Base-by-base conservation (phyloP, 64 coral and sea anemone genomes). In the Actinia equina region DNA sequence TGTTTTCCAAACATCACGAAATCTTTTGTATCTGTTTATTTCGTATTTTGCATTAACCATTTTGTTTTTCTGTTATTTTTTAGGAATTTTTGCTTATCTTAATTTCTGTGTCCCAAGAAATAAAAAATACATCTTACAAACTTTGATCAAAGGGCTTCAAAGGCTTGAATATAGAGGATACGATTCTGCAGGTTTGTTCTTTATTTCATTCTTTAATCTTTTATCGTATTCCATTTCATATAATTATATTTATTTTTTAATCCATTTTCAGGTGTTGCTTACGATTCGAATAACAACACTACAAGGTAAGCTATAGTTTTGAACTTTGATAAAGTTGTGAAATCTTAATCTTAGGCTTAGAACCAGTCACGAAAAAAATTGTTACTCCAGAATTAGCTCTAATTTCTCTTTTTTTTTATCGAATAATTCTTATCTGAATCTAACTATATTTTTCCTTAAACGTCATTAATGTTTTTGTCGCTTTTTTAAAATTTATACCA, bases 61-160 rank as follows among this genome's bases (percentile, higher is more conserved):
- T 5, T 82, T 18, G 22, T 57, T 49, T 74, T 30, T 74, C 27
- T 74, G 6, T 37, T 87, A 20, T 65, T 85, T 88, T 89, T 3
- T 59, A 98, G 96, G 96, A 42, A 98, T 98, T 54, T 98, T 98
- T 88, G 96, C 96, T 11, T 98, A 98, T 88, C 51, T 98, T 41
- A 98, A 98, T 92, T 98, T 94, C 84, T 94, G 93, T 64, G 96
- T 98, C 71, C 96, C 96, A 55, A 94, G 96, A 87, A 90, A 92
- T 44, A 87, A 89, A 65, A 92, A 90, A 78, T 98, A 94, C 54
- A 98, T 98, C 84, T 89, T 98, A 17, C 92, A 98, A 89, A 88
- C 91, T 52, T 63, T 98, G 80, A 92, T 98, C 60, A 98, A 94
- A 74, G 95, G 95, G 14, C 88, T 98, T 26, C 78, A 98, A 78